Evolutionary conservation across 2,888 invertebrate species (phyloP).

Genomic region (Tryphoninae sp.): DNA sequence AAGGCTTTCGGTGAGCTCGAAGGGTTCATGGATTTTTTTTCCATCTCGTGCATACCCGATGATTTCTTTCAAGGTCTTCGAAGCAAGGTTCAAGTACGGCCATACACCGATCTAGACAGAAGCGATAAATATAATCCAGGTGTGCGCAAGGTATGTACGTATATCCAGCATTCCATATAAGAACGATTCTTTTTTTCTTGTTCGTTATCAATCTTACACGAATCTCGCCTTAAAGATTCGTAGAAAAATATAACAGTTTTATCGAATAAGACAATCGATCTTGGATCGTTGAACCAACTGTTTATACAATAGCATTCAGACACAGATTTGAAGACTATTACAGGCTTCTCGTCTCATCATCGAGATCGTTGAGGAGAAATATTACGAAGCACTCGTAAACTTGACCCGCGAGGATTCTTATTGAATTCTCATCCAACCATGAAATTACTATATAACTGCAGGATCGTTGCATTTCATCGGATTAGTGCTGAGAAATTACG

Average conservation of each 20-base stretch:
- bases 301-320: constrained; percentile 26
- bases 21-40: constrained; percentile 45
- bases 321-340: constrained; percentile 22
- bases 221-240: no score
- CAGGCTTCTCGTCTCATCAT: constrained; percentile 17
- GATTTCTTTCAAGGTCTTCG: constrained; percentile 48
- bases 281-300: constrained; percentile 18
- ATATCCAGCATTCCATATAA: background rate
- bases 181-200: background rate
- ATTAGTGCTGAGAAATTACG: constrained; percentile 43
- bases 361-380: background rate
- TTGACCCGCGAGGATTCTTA: constrained; percentile 52
- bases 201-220: no score
- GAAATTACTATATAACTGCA: constrained; percentile 50
- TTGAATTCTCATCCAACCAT: constrained; percentile 58
- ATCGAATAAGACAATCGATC: background rate
- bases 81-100: constrained; percentile 55
- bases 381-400: constrained; percentile 54
- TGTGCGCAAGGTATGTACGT: background rate
- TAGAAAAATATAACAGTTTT: no score
- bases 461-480: constrained; percentile 47
- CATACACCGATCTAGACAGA: constrained; percentile 30
- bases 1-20: constrained; percentile 33
- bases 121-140: constrained; percentile 41
- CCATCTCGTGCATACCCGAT: constrained; percentile 12